Conservation (phyloP, 2,888 invertebrate genomes). For the Myathropa florea region DNA sequence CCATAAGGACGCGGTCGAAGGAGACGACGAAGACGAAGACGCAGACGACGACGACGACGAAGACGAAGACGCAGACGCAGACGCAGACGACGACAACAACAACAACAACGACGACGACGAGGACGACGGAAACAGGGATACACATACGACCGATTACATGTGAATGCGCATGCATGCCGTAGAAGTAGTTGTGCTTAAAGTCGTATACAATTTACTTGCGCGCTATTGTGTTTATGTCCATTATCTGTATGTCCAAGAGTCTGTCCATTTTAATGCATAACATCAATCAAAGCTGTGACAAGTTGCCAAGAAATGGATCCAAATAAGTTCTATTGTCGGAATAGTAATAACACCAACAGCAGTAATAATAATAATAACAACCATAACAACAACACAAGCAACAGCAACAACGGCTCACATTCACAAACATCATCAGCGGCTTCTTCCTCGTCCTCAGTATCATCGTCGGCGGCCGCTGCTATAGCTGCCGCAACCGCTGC, state of each 20-base stretch:
- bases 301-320: conserved; percentile 76
- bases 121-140: background rate
- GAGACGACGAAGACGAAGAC: conserved; percentile 1
- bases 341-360: conserved; percentile 48
- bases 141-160: background rate
- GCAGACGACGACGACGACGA: background rate
- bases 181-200: background rate
- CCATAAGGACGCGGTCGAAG: conserved; percentile 60
- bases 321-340: conserved; percentile 78
- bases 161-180: background rate
- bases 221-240: conserved; percentile 38
- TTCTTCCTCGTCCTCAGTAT: conserved; percentile 73
- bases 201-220: background rate
- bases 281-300: conserved; percentile 40
- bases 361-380: conserved; percentile 59
- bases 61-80: background rate
- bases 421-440: conserved; percentile 72
- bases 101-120: background rate
- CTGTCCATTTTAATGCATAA: conserved; percentile 68
- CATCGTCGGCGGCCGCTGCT: conserved; percentile 72
- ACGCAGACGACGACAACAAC: background rate
- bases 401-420: conserved; percentile 65
- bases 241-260: conserved; percentile 61
- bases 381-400: conserved; percentile 35
- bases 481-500: conserved; percentile 71